Evolutionary conservation across 2,888 invertebrate genomes (phyloP), one percentile per base, ranked within the genome.

Genomic region (Alviniconcha strummeri): DNA sequence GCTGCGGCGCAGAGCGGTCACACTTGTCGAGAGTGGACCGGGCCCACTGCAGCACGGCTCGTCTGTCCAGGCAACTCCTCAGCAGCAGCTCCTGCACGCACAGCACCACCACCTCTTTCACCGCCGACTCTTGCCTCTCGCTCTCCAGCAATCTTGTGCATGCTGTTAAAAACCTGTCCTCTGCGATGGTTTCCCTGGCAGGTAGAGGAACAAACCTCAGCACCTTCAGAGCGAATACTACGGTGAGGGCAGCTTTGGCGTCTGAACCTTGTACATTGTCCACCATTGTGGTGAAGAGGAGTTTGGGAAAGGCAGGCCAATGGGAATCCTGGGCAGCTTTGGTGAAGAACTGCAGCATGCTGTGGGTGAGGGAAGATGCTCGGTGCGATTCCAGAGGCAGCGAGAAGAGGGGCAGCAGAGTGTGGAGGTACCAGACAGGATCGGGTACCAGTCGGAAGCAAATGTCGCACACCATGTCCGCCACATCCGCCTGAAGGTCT

Each of bases 21-120:
- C 17, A 54, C 36, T 15, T 8, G 11, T 36, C 56, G 9, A 60
- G n/a, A 52, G 67, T 11, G n/a, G 52, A 19, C 52, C 57, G 15
- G 13, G 57, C 7, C 82, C 82, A 82, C 0, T 9, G 52, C 36
- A 71, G 9, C 17, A 82, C 77, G 0, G 11, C 54, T 6, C 7
- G 54, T 19, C 67, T 55, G 19, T 82, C 69, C 11, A 82, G 19
- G 6, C 17, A 6, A 8, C 82, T 77, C 71, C 36, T 55, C 13
- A 82, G 19, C 56, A 82, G 56, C 17, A 77, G 19, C 9, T 76
- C 56, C 71, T 82, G 77, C 15, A 82, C 77, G 64, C 77, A 82
- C 77, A 82, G 71, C 11, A 82, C 69, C 54, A 82, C 77, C 56
- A 56, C 11, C 15, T 77, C 36, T 54, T 56, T 77, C 54, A 69